phyloP scores from a whole-genome alignment of 2,113 vertebrate genomes.

The Triplophysa dalaica region DNA sequence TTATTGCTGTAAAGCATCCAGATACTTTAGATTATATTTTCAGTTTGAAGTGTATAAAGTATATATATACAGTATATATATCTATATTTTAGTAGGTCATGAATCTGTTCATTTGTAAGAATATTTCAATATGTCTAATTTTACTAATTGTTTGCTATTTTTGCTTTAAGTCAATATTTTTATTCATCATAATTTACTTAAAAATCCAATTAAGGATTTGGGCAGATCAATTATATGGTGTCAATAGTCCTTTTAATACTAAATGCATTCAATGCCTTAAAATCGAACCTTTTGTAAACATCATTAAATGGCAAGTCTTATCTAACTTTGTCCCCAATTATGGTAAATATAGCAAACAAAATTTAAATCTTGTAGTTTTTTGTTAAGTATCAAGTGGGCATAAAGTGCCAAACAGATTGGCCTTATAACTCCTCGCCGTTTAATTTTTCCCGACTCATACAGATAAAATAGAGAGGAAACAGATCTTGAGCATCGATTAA shows the following conservation, averaged over 20 bases:
- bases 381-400: no score
- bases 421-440: background rate
- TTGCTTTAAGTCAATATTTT: background rate
- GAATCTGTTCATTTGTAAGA: conserved; percentile 27
- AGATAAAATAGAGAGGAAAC: background rate
- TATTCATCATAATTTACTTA: background rate
- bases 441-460: background rate
- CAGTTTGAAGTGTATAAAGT: conserved; percentile 44
- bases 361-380: no score
- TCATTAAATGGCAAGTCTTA: conserved; percentile 9
- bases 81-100: conserved; percentile 49
- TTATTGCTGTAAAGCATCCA: conserved; percentile 21
- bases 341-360: no score
- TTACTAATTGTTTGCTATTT: background rate
- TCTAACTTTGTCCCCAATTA: background rate
- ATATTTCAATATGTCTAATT: background rate
- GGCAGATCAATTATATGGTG: background rate
- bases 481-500: background rate
- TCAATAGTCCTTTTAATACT: background rate
- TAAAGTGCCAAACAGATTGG: background rate
- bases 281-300: background rate
- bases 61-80: conserved; percentile 32
- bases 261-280: conserved; percentile 31
- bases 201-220: background rate
- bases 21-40: conserved; percentile 43